Base-by-base conservation (phyloP, 1,140 invertebrate species). In the Rhagoletis pomonella region DNA sequence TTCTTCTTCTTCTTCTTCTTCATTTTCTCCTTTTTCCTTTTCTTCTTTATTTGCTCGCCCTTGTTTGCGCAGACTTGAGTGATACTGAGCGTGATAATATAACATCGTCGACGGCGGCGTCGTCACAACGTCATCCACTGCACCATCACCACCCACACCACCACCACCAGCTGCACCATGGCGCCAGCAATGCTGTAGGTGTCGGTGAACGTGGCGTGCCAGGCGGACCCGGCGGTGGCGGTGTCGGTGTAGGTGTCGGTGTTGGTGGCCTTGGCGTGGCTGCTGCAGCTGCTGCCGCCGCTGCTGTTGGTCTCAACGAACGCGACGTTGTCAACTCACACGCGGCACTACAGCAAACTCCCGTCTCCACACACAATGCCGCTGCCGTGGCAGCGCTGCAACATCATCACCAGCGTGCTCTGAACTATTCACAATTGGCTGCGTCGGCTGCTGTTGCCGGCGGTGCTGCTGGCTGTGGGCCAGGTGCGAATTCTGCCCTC, bases 401-500 rank as follows among this genome's bases (percentile, higher is more conserved):
- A 94, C 94, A 93, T 62, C 95, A 94, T 86, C 95, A 94, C 84
- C 94, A 95, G 85, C 95, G 96, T 88, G 96, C 96, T n/a, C 92
- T 96, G 77, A 96, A 96, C 92, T 96, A 96, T 89, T 96, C 96
- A 42, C 95, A 95, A 88, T 93, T 96, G 89, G 95, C 95, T 12
- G 94, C 92, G 44, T 93, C 94, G 17, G 94, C 94, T 55, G 93
- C 93, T 62, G 93, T 91, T 39, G 94, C 93, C 19, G 93, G 94
- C 87, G 90, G 93, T 85, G 92, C 91, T 12, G 92, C 90, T 12
- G 91, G 91, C 86, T 87, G 91, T 86, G 87, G 93, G 90, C 89
- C 93, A 92, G 88, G 93, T 91, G 89, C 93, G 91, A 90, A 93
- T 91, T 62, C 93, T 90, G 91, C 60, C 9, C 29, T 60, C 14